Evolutionary conservation across 1,140 invertebrate genomes (phyloP).

Genomic region (Triops longicaudatus): DNA sequence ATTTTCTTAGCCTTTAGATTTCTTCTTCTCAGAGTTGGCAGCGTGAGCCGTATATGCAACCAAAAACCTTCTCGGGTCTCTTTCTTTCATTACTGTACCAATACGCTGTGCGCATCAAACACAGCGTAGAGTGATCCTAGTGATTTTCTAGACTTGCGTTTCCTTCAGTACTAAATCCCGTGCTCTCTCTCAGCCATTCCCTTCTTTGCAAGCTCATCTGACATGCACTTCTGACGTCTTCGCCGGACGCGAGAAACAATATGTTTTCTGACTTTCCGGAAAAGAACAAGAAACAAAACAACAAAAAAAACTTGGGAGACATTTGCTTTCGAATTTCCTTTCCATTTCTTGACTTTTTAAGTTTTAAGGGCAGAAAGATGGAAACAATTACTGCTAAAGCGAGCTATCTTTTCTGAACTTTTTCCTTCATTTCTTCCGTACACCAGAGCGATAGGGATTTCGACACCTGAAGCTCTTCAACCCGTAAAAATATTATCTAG

Average conservation of each 20-base stretch:
- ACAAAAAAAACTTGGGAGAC: too few species aligned
- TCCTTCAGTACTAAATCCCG: not conserved
- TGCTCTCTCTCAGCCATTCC: not conserved
- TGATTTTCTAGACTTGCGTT: not conserved
- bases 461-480: not conserved
- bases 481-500: constrained; percentile 3
- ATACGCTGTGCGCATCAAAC: not conserved
- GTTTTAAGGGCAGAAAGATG: not conserved
- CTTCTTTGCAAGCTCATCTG: not conserved
- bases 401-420: not conserved
- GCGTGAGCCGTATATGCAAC: not conserved
- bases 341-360: not conserved
- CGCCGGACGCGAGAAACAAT: not conserved
- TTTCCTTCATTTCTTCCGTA: not conserved
- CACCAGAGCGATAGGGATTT: not conserved
- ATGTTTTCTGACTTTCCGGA: not conserved
- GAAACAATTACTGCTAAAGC: not conserved
- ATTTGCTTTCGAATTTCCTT: too few species aligned
- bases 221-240: not conserved
- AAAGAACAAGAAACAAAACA: too few species aligned
- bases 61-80: not conserved
- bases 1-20: not conserved
- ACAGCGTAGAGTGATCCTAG: not conserved
- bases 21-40: not conserved
- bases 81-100: not conserved